phyloP scores from a whole-genome alignment of 2,888 invertebrate species.

The Perizoma affinitatum region DNA sequence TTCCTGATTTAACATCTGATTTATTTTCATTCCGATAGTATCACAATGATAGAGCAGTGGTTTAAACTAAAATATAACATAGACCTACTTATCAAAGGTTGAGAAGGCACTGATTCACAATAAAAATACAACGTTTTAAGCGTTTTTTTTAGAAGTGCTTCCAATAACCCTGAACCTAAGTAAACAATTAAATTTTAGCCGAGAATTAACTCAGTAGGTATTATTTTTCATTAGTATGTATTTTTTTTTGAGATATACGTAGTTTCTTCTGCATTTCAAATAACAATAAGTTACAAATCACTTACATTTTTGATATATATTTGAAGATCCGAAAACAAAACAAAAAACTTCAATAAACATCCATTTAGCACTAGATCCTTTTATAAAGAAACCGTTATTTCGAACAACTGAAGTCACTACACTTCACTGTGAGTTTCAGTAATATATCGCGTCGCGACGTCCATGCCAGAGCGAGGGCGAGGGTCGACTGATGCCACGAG shows the following conservation, averaged over 20 bases:
- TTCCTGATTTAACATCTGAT: too few species aligned
- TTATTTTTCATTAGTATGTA: too few species aligned
- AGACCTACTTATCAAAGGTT: not conserved
- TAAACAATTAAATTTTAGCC: too few species aligned
- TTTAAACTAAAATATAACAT: not conserved
- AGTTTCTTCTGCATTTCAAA: too few species aligned
- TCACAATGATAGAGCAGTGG: not conserved
- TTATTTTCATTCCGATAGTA: too few species aligned
- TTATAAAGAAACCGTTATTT: slow-evolving; percentile 27
- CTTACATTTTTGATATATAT: slow-evolving; percentile 33
- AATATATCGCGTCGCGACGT: slow-evolving; percentile 37
- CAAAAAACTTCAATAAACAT: slow-evolving; percentile 29
- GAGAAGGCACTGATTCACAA: not conserved
- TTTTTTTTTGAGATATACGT: too few species aligned
- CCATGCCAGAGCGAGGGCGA: slow-evolving; percentile 40
- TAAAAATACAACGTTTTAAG: not conserved
- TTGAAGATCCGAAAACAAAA: slow-evolving; percentile 9
- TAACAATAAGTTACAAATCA: slow-evolving; percentile 2
- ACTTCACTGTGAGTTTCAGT: slow-evolving; percentile 46
- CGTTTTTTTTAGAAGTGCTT: too few species aligned
- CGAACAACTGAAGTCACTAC: slow-evolving; percentile 39
- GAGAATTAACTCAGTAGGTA: too few species aligned
- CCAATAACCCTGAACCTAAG: too few species aligned
- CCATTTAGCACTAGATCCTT: slow-evolving; percentile 35
- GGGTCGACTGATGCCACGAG: slow-evolving; percentile 44